Conservation (phyloP, 2,888 invertebrate species). For the Xylota segnis region DNA sequence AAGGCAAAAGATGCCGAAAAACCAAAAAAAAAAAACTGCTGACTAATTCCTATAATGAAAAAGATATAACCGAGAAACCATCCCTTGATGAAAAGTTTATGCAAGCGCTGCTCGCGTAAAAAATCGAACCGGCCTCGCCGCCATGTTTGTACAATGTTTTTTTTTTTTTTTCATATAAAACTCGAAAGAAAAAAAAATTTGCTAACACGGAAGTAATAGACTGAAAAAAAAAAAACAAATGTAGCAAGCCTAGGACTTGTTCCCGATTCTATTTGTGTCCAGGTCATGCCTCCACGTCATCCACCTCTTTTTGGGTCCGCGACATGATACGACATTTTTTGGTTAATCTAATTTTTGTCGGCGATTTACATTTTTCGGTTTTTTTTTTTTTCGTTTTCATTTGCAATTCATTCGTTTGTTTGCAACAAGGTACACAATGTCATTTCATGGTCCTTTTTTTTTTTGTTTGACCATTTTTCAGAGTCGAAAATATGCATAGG, state of each 20-base stretch:
- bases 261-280: slow-evolving; percentile 46
- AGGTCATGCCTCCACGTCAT: slow-evolving; percentile 27
- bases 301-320: slow-evolving; percentile 7
- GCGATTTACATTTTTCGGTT: slow-evolving; percentile 39
- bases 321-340: slow-evolving; percentile 66
- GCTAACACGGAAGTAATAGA: slow-evolving; percentile 47
- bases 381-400: slow-evolving; percentile 48
- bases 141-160: slow-evolving; percentile 51
- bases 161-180: slow-evolving; percentile 34
- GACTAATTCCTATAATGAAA: slow-evolving; percentile 66
- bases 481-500: slow-evolving; percentile 29
- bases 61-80: slow-evolving; percentile 40
- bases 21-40: slow-evolving; percentile 50
- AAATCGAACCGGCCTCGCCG: slow-evolving; percentile 16
- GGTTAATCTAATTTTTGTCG: slow-evolving; percentile 67
- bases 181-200: slow-evolving; percentile 34
- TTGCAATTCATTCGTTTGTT: slow-evolving; percentile 69
- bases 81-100: slow-evolving; percentile 53
- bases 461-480: not conserved
- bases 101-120: slow-evolving; percentile 40
- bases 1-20: slow-evolving; percentile 15
- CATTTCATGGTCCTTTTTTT: slow-evolving; percentile 20
- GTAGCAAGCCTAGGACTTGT: slow-evolving; percentile 46
- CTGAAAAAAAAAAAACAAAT: slow-evolving; percentile 13
- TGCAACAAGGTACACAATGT: slow-evolving; percentile 62